Conservation (phyloP, 2,113 vertebrate species). For the Prunella fulvescens region DNA sequence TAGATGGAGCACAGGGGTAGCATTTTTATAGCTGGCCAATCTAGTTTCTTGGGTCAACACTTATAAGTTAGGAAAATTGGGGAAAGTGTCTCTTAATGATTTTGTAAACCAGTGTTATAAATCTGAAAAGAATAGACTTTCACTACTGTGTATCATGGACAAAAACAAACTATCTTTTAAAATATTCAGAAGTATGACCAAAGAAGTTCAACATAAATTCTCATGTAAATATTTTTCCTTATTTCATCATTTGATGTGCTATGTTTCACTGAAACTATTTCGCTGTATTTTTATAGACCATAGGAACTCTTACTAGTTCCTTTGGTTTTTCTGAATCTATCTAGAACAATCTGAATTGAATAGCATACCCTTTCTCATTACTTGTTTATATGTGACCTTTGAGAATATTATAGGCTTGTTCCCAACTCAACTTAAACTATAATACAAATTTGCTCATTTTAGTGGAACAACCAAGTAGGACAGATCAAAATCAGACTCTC, state of each 20-base stretch:
- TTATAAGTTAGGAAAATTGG: background rate
- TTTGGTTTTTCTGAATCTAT: background rate
- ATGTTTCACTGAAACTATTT: background rate
- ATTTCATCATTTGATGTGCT: background rate
- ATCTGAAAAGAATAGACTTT: background rate
- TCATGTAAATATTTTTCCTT: background rate
- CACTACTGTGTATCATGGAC: background rate
- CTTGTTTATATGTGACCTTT: background rate
- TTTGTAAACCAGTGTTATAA: background rate
- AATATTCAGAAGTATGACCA: background rate
- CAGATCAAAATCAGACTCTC: background rate
- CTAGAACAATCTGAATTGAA: background rate
- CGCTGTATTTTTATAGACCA: background rate
- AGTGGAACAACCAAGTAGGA: background rate
- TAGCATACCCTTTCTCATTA: background rate
- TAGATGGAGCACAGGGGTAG: conserved; percentile 78
- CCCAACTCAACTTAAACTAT: background rate
- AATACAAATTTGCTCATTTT: background rate
- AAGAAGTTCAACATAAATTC: background rate
- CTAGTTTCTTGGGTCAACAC: background rate
- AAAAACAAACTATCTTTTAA: background rate
- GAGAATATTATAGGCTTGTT: background rate
- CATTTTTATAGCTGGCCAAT: conserved; percentile 33
- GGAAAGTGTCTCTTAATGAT: background rate
- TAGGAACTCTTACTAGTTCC: background rate